Evolutionary conservation across 2,797 vertebrate species (phyloP).

Genomic region (Microcaecilia unicolor): DNA sequence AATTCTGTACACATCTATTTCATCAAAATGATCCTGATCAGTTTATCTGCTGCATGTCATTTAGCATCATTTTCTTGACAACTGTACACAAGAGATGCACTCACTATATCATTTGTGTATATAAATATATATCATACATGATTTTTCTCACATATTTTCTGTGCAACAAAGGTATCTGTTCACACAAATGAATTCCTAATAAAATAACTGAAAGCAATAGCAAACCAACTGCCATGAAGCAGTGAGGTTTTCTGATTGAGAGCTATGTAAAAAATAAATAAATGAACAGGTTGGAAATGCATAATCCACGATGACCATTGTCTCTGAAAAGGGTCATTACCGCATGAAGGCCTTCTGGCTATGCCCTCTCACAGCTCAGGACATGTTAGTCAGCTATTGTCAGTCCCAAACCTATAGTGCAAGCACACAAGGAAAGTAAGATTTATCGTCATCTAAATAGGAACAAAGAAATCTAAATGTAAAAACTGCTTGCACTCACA

Average conservation of each 20-base stretch:
- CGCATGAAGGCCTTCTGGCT: constrained; percentile 73
- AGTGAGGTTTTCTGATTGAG: constrained; percentile 73
- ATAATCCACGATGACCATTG: constrained; percentile 75
- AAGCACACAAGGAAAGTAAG: constrained; percentile 80
- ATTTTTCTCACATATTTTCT: constrained; percentile 33
- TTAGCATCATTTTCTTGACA: constrained; percentile 21
- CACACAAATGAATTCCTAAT: constrained; percentile 55
- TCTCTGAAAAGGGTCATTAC: constrained; percentile 77
- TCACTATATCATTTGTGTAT: constrained; percentile 36
- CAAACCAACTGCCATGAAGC: constrained; percentile 77
- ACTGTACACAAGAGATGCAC: constrained; percentile 33
- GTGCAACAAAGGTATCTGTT: constrained; percentile 45
- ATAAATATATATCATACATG: too few species aligned
- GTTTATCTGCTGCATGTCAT: constrained; percentile 37
- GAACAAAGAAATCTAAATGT: constrained; percentile 78
- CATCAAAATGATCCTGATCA: constrained; percentile 21
- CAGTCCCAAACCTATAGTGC: constrained; percentile 80
- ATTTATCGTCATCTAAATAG: constrained; percentile 80
- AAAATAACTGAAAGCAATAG: constrained; percentile 70
- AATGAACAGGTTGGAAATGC: constrained; percentile 69
- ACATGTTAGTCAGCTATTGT: constrained; percentile 79
- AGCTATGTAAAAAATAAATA: constrained; percentile 67
- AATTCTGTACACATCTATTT: constrained; percentile 31
- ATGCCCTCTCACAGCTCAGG: constrained; percentile 78
- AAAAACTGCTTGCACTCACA: constrained; percentile 98